Base-by-base conservation (phyloP, 1,140 invertebrate genomes). In the Drosophila ogumai region DNA sequence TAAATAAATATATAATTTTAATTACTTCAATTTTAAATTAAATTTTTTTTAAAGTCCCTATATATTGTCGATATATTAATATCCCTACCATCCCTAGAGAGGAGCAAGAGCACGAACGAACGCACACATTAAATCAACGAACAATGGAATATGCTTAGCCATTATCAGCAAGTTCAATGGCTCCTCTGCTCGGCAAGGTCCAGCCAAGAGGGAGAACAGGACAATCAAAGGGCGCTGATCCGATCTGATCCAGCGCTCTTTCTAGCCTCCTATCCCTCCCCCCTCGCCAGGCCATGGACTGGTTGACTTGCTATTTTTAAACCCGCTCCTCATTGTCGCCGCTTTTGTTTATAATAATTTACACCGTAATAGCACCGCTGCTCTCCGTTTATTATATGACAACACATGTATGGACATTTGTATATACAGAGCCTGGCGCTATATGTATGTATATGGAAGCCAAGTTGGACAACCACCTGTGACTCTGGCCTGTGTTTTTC, bases 281-380 rank as follows among this genome's bases (percentile, higher is more conserved):
- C 31, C 17, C 17, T 22, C 10, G 19, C 43, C n/a, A 15, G 1
- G 34, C 34, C 55, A 9, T 12, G 41, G 36, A 55, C 66, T 59
- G 65, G 63, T 75, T 66, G 41, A 15, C 17, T 64, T 15, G 34
- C 52, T 76, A 47, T 79, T 81, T 67, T 57, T 71, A 67, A 67
- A 69, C 34, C 6, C 31, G 31, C 47, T 50, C 19, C 12, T 61
- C 67, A 65, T 56, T 73, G 82, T 55, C 63, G 71, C 59, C 56
- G 71, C 59, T 63, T 65, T 47, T 71, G 72, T 71, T 79, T 71
- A 90, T 90, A 68, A 90, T 90, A 59, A 90, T 90, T 81, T 79
- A 81, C 85, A 73, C 74, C 69, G 74, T 75, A 90, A 90, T 79
- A 7, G 81, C 69, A 55, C 15, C 15, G 25, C 47, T n/a, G 46